Evolutionary conservation across 1,140 invertebrate species (phyloP).

Genomic region (Heliconius himera): DNA sequence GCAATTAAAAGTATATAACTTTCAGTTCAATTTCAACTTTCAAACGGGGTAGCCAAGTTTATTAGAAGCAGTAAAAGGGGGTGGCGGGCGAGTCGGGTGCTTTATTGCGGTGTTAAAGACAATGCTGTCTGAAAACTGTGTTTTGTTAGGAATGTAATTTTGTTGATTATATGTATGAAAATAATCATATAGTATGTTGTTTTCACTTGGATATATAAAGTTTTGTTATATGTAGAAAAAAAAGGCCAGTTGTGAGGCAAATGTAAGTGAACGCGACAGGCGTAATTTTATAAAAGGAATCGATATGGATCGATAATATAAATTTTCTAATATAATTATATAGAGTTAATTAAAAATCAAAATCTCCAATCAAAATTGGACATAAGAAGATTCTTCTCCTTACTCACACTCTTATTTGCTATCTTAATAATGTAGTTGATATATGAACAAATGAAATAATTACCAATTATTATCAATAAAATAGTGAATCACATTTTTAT

Average conservation of each 20-base stretch:
- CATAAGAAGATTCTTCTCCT: no score
- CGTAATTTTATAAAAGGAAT: no score
- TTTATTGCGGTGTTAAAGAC: constrained; percentile 27
- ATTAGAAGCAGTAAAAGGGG: constrained; percentile 25
- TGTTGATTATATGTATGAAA: background rate
- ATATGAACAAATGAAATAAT: no score
- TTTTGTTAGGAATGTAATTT: constrained; percentile 5
- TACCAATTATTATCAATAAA: background rate
- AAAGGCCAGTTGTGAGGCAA: no score
- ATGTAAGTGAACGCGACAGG: no score
- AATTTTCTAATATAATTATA: no score
- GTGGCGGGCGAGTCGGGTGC: constrained; percentile 7
- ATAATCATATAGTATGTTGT: background rate
- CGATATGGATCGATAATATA: no score
- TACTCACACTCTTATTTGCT: no score
- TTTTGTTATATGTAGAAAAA: background rate
- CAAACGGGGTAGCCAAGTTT: constrained; percentile 6
- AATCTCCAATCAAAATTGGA: no score
- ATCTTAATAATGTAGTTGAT: no score
- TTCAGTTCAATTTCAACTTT: constrained; percentile 14
- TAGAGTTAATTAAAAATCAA: no score
- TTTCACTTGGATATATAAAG: background rate
- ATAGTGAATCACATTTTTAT: background rate
- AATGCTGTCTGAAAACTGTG: constrained; percentile 23
- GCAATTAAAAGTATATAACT: constrained; percentile 23